phyloP scores from a whole-genome alignment of 2,888 invertebrate genomes.

The Nephrotoma flavescens region DNA sequence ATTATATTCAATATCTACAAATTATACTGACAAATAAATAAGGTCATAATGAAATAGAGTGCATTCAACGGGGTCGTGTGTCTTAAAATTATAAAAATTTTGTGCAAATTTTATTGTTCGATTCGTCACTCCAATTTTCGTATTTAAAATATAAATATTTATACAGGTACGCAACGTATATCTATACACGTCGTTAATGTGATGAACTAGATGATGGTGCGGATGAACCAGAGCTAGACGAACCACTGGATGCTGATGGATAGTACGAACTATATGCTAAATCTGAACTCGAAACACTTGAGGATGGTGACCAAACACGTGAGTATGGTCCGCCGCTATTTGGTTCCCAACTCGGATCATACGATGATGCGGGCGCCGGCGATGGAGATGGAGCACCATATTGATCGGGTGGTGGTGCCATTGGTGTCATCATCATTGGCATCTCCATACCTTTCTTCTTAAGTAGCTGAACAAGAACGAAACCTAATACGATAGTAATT shows the following conservation, averaged over 20 bases:
- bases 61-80: neutral
- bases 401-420: constrained; percentile 34
- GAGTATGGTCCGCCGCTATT: constrained; percentile 62
- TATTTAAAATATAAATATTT: neutral
- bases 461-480: constrained; percentile 61
- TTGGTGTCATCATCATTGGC: constrained; percentile 44
- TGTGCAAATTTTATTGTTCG: neutral
- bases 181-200: neutral
- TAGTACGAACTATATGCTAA: constrained; percentile 58
- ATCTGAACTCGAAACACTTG: constrained; percentile 35
- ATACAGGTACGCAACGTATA: neutral
- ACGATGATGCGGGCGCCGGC: constrained; percentile 58
- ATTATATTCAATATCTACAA: constrained; percentile 5
- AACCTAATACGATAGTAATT: constrained; percentile 64
- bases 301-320: constrained; percentile 49
- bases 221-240: constrained; percentile 34
- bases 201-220: constrained; percentile 18
- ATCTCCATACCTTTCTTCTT: constrained; percentile 71
- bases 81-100: neutral
- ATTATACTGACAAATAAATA: constrained; percentile 5
- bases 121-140: neutral
- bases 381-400: constrained; percentile 43
- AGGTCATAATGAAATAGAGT: neutral
- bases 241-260: constrained; percentile 38
- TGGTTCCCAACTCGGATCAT: constrained; percentile 55